Evolutionary conservation across 2,888 invertebrate genomes (phyloP).

Genomic region (Dyspetes luteomarginatus): DNA sequence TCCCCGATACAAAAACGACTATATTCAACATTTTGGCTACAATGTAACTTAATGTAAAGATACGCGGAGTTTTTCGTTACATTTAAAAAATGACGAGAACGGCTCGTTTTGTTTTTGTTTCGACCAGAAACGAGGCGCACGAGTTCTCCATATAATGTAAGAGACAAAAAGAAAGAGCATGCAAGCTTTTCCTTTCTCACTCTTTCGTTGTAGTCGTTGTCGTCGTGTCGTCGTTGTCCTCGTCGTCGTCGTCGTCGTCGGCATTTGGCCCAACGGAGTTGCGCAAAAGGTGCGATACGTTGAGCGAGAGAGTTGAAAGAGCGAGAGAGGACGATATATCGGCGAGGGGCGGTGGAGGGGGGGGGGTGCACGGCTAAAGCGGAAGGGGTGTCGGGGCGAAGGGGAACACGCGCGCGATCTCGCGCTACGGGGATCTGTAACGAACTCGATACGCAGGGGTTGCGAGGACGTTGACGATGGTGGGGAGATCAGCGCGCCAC

Average conservation of each 20-base stretch:
- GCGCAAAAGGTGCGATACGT: constrained; percentile 63
- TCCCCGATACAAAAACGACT: too few species aligned
- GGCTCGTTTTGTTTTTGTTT: constrained; percentile 11
- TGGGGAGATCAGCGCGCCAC: constrained; percentile 59
- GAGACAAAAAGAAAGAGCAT: constrained; percentile 52
- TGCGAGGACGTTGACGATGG: constrained; percentile 66
- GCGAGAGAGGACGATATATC: constrained; percentile 21
- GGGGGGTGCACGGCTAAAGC: not conserved
- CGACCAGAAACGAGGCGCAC: constrained; percentile 1
- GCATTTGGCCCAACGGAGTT: constrained; percentile 53
- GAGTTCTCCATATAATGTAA: not conserved
- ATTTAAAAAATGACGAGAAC: too few species aligned
- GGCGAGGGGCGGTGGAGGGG: constrained; percentile 22
- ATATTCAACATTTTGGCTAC: too few species aligned
- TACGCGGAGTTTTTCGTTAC: too few species aligned
- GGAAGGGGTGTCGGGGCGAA: not conserved
- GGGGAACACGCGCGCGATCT: constrained; percentile 72
- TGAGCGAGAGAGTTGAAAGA: constrained; percentile 35
- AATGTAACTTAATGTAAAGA: too few species aligned
- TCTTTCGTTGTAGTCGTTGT: not conserved
- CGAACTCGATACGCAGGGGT: constrained; percentile 80
- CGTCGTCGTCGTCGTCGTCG: constrained; percentile 15
- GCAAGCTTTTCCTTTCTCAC: constrained; percentile 7
- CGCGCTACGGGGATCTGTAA: constrained; percentile 80
- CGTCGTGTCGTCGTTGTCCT: constrained; percentile 25